Percentiles rank a stretch among this genome's conserved stretches.
Evolutionary conservation across 2,113 vertebrate genomes (phyloP).

Genomic region (Propithecus coquereli): DNA sequence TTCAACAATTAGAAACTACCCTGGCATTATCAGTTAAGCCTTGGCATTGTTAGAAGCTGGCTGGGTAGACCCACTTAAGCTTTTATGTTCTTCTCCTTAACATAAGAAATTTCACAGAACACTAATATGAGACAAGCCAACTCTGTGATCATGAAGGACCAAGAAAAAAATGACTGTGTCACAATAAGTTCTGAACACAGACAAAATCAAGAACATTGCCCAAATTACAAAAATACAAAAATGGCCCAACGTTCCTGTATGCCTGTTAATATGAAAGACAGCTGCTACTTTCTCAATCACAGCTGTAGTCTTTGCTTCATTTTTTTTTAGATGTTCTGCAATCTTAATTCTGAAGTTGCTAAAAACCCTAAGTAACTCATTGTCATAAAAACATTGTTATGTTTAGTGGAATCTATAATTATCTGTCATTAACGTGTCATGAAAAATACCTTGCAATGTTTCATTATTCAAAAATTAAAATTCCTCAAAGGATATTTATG

Average conservation of each 20-base stretch:
- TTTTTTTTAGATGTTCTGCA: neutral
- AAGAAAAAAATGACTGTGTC: neutral
- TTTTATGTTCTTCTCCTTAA: neutral
- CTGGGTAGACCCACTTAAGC: neutral
- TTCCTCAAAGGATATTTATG: neutral
- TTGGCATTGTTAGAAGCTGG: neutral
- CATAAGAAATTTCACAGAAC: neutral
- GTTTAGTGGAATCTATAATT: neutral
- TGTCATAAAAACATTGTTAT: neutral
- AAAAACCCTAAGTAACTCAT: neutral
- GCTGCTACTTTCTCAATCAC: too few species aligned
- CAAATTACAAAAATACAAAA: neutral
- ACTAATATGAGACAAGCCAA: neutral
- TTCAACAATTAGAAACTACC: neutral
- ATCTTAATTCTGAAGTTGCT: neutral
- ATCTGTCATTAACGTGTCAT: neutral
- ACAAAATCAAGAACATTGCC: neutral
- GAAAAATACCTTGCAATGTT: neutral
- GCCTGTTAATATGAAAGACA: neutral
- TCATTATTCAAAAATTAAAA: neutral
- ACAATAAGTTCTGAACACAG: neutral
- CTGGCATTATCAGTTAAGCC: too few species aligned
- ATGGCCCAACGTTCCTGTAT: rapidly evolving
- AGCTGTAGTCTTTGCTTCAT: neutral
- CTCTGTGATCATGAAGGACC: neutral